Evolutionary conservation across 2,113 vertebrate species (phyloP).

Genomic region (Columbina picui): DNA sequence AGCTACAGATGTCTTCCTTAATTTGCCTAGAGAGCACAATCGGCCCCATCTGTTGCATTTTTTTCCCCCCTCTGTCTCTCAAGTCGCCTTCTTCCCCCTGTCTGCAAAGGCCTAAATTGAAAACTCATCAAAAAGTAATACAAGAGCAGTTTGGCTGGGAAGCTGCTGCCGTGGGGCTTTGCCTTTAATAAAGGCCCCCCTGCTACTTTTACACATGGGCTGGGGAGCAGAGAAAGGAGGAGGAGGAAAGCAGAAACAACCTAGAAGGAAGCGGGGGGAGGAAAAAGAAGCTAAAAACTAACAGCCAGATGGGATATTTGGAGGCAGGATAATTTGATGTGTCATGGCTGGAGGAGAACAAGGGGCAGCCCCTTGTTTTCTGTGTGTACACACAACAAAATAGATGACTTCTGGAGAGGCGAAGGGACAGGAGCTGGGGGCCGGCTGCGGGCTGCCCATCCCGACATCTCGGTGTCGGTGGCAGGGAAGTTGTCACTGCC

Average conservation of each 20-base stretch:
- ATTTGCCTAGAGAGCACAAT: slow-evolving; percentile 98
- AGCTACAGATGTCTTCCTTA: slow-evolving; percentile 98
- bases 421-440: neutral
- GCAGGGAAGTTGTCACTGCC: neutral
- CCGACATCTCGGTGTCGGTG: neutral
- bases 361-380: slow-evolving; percentile 76
- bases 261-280: neutral
- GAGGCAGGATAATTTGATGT: slow-evolving; percentile 91
- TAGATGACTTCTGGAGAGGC: slow-evolving; percentile 72
- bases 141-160: slow-evolving; percentile 94
- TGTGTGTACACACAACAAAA: slow-evolving; percentile 84
- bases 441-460: neutral
- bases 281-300: slow-evolving; percentile 77
- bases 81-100: slow-evolving; percentile 83
- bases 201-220: slow-evolving; percentile 86
- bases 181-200: slow-evolving; percentile 88
- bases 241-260: slow-evolving; percentile 78
- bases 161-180: slow-evolving; percentile 86
- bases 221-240: slow-evolving; percentile 78
- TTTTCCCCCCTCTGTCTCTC: slow-evolving; percentile 77
- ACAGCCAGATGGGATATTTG: slow-evolving; percentile 92
- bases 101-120: slow-evolving; percentile 94
- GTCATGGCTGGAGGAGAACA: slow-evolving; percentile 72
- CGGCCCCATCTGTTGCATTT: slow-evolving; percentile 98
- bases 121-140: slow-evolving; percentile 99